Evolutionary conservation across 2,113 vertebrate genomes (phyloP).

Genomic region (Mus spicilegus): DNA sequence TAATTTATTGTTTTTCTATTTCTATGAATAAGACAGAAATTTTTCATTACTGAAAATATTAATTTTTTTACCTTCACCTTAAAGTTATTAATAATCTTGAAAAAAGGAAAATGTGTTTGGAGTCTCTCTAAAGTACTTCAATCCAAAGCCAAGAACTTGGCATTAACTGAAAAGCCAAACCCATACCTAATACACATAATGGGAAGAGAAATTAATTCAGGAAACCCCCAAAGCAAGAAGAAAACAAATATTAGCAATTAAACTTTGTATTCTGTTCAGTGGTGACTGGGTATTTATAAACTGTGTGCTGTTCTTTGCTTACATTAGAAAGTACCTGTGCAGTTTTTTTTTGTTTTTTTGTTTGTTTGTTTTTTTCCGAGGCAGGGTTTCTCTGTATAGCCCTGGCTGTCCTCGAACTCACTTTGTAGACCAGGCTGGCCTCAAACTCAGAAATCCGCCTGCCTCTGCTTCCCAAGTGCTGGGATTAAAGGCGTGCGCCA

Average conservation of each 20-base stretch:
- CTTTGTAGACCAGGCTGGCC: too few species aligned
- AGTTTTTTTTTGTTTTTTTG: too few species aligned
- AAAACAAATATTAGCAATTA: conserved; percentile 2
- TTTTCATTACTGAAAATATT: conserved; percentile 54
- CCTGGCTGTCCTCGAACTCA: too few species aligned
- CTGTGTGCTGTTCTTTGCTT: not conserved
- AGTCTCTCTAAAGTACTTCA: not conserved
- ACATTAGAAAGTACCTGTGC: not conserved
- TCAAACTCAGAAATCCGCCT: too few species aligned
- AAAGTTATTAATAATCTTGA: conserved; percentile 14
- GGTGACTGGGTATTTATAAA: not conserved
- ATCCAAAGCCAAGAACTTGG: not conserved
- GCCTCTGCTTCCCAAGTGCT: too few species aligned
- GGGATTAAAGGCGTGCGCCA: too few species aligned
- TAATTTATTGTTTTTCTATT: conserved; percentile 87
- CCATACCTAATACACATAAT: not conserved
- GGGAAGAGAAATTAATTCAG: conserved; percentile 15
- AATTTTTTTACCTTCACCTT: conserved; percentile 31
- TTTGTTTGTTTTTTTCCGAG: too few species aligned
- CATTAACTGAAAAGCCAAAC: conserved; percentile 36
- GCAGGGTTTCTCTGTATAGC: too few species aligned
- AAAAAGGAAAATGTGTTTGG: conserved; percentile 25
- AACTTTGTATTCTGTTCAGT: not conserved
- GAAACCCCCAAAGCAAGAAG: not conserved
- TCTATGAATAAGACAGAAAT: conserved; percentile 75